phyloP scores from a whole-genome alignment of 2,113 vertebrate genomes.

The Odocoileus virginianus region DNA sequence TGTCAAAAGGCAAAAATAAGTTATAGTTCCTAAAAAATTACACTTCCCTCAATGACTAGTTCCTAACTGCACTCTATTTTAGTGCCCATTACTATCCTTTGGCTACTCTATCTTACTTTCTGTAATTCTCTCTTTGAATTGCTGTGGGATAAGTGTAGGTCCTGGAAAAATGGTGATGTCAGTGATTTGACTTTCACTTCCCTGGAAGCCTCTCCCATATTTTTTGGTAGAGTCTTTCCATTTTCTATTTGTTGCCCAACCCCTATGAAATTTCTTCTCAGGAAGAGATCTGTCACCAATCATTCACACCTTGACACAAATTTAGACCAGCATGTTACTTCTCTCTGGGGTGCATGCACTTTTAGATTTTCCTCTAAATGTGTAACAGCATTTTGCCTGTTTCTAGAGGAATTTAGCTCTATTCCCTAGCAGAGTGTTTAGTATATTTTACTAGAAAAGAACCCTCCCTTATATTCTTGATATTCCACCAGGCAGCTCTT shows the following conservation, averaged over 20 bases:
- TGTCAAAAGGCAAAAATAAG: conserved; percentile 16
- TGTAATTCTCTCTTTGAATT: conserved; percentile 44
- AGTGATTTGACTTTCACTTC: conserved; percentile 30
- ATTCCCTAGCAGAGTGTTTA: neutral
- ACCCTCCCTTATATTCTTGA: neutral
- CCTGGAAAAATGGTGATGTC: conserved; percentile 53
- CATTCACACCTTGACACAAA: conserved; percentile 49
- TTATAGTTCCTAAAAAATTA: neutral
- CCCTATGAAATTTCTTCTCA: conserved; percentile 42
- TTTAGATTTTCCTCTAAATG: conserved; percentile 44
- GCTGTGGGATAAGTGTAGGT: neutral
- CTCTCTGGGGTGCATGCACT: neutral
- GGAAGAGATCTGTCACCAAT: conserved; percentile 54
- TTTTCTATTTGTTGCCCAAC: conserved; percentile 22
- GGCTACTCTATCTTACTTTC: conserved; percentile 23
- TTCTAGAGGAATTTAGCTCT: conserved; percentile 33
- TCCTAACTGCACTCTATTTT: conserved; percentile 6
- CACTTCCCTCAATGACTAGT: neutral
- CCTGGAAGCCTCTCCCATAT: conserved; percentile 25
- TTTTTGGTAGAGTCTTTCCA: conserved; percentile 40
- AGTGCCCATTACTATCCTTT: neutral
- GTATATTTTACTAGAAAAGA: neutral
- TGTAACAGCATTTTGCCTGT: neutral
- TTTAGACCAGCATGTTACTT: conserved; percentile 43
- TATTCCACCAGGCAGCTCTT: neutral